Evolutionary conservation across 2,113 vertebrate genomes (phyloP).

Genomic region (Paramormyrops kingsleyae): DNA sequence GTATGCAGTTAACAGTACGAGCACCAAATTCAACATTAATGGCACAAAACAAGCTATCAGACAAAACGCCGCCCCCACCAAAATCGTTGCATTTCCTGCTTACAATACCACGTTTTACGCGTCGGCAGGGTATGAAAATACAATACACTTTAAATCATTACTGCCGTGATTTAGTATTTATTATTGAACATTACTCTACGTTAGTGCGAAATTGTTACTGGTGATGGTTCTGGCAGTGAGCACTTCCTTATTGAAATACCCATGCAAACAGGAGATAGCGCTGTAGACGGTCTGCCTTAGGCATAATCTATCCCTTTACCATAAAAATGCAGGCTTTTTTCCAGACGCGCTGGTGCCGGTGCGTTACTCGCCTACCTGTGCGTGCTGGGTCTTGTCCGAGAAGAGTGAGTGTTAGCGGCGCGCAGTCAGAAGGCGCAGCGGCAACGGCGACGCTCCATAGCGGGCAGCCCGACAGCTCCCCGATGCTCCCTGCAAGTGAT

Average conservation of each 20-base stretch:
- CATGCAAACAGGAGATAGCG: background rate
- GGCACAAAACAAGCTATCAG: background rate
- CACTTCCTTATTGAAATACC: background rate
- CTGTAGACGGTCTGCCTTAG: background rate
- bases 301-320: too few species aligned
- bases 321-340: background rate
- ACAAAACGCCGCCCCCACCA: background rate
- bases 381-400: slow-evolving; percentile 25
- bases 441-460: slow-evolving; percentile 12
- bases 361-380: slow-evolving; percentile 42
- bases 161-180: background rate
- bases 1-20: background rate
- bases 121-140: background rate
- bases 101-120: slow-evolving; percentile 11
- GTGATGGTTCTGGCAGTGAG: background rate
- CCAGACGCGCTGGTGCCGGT: background rate
- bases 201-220: background rate
- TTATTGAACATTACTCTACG: background rate
- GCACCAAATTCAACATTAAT: background rate
- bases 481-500: slow-evolving; percentile 48
- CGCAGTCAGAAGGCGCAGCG: slow-evolving; percentile 13
- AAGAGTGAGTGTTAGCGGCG: background rate
- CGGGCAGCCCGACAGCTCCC: slow-evolving; percentile 31
- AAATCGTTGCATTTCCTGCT: slow-evolving; percentile 16
- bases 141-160: background rate